These are phyloP conservation scores for Drosophila trapezifrons DNA, from an alignment of 1,140 invertebrate species.

Conservation along the genomic window DNA sequence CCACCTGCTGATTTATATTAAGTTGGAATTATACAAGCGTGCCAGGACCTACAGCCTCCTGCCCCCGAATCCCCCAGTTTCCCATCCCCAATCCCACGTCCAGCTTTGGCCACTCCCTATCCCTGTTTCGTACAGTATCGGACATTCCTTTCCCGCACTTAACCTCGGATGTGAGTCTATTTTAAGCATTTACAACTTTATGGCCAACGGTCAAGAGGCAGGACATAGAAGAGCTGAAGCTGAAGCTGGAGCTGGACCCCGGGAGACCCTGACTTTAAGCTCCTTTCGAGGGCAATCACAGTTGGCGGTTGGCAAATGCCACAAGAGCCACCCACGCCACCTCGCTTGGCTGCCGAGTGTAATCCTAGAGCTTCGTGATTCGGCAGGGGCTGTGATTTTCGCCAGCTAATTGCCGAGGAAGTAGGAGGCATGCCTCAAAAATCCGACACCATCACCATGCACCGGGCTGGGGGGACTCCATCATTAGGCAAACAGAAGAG, in stretches of 20 bases:
- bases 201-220: slow-evolving; percentile 55
- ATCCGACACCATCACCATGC: slow-evolving; percentile 58
- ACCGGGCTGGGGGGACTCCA: not conserved
- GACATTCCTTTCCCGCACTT: slow-evolving; percentile 14
- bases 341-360: slow-evolving; percentile 15
- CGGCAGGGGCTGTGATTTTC: slow-evolving; percentile 11
- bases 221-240: slow-evolving; percentile 3
- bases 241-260: slow-evolving; percentile 5
- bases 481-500: slow-evolving; percentile 22
- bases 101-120: not conserved
- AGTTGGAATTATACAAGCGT: slow-evolving; percentile 59
- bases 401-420: slow-evolving; percentile 56
- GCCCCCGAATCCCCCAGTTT: not conserved
- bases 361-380: slow-evolving; percentile 34
- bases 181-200: slow-evolving; percentile 74
- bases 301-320: slow-evolving; percentile 45
- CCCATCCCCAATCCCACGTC: too few species aligned
- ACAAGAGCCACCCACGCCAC: slow-evolving; percentile 29
- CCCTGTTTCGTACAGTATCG: slow-evolving; percentile 21
- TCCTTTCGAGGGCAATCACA: slow-evolving; percentile 55
- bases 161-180: slow-evolving; percentile 54
- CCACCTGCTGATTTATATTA: slow-evolving; percentile 78
- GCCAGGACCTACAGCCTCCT: slow-evolving; percentile 1
- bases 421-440: slow-evolving; percentile 34
- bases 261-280: slow-evolving; percentile 23